Percentiles rank a stretch among this genome's conserved stretches.
Conservation (phyloP, 2,888 invertebrate genomes). For the Diplolepis rosae region DNA sequence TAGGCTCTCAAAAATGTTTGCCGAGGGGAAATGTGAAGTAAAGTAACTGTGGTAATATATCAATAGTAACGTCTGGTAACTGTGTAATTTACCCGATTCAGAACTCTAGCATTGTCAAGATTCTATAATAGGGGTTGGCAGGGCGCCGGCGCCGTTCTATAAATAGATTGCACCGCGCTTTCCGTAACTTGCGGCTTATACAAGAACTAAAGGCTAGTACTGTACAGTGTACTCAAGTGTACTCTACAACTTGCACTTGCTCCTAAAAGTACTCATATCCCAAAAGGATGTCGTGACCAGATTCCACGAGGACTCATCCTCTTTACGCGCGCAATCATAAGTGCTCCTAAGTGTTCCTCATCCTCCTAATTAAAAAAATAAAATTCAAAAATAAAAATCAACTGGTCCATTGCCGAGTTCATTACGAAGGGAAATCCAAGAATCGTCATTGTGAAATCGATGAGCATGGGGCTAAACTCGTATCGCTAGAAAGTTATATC, state of each 20-base stretch:
- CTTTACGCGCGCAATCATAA: not conserved
- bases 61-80: no score
- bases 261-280: not conserved
- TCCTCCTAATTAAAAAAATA: not conserved
- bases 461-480: not conserved
- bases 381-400: not conserved
- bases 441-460: constrained; percentile 5
- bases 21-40: no score
- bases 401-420: not conserved
- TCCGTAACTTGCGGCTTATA: not conserved
- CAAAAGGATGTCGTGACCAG: not conserved
- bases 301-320: not conserved
- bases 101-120: constrained; percentile 30
- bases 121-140: constrained; percentile 30
- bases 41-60: no score
- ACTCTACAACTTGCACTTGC: constrained; percentile 16
- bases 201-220: constrained; percentile 25
- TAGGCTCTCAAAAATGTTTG: no score
- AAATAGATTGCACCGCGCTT: constrained; percentile 22
- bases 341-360: not conserved
- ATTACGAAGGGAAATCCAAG: not conserved
- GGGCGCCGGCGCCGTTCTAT: constrained; percentile 29
- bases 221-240: constrained; percentile 20
- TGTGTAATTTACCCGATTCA: no score
- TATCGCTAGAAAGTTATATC: not conserved